These are phyloP conservation scores for Acanthoscelides obtectus DNA, from an alignment of 2,888 invertebrate species.

Conservation along the genomic window DNA sequence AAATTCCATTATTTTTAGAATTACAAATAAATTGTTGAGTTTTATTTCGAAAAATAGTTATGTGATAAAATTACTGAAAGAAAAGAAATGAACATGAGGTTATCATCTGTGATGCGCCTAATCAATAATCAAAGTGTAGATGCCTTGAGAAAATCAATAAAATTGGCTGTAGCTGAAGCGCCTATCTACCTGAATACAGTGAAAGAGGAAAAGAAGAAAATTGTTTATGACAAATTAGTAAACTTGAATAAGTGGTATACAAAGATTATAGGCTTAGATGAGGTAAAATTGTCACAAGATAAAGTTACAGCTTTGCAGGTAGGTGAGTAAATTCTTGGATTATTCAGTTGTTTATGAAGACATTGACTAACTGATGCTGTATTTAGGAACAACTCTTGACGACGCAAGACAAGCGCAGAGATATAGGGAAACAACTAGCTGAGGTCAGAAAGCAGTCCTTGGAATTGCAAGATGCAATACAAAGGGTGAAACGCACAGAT, in stretches of 20 bases:
- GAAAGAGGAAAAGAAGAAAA: conserved; percentile 32
- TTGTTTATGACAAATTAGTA: conserved; percentile 45
- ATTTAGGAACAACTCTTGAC: conserved; percentile 58
- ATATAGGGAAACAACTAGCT: conserved; percentile 57
- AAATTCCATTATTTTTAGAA: too few species aligned
- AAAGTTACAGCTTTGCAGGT: conserved; percentile 67
- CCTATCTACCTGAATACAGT: conserved; percentile 28
- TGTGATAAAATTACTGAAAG: not conserved
- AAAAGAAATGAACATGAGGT: conserved; percentile 17
- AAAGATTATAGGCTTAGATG: conserved; percentile 70
- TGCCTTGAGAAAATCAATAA: conserved; percentile 26
- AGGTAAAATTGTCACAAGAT: conserved; percentile 70
- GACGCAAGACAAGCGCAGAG: conserved; percentile 62
- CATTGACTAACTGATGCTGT: not conserved
- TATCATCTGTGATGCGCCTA: conserved; percentile 14
- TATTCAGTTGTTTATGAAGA: not conserved
- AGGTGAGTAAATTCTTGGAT: conserved; percentile 11
- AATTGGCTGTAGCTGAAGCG: conserved; percentile 25
- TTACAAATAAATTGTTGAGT: too few species aligned
- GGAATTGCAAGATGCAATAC: conserved; percentile 69
- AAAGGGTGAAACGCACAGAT: conserved; percentile 71
- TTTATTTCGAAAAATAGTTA: not conserved
- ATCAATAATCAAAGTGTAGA: conserved; percentile 21
- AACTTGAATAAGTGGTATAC: conserved; percentile 62
- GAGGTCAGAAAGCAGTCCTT: conserved; percentile 61